phyloP scores from a whole-genome alignment of 2,888 invertebrate genomes.

The Aphidius colemani region DNA sequence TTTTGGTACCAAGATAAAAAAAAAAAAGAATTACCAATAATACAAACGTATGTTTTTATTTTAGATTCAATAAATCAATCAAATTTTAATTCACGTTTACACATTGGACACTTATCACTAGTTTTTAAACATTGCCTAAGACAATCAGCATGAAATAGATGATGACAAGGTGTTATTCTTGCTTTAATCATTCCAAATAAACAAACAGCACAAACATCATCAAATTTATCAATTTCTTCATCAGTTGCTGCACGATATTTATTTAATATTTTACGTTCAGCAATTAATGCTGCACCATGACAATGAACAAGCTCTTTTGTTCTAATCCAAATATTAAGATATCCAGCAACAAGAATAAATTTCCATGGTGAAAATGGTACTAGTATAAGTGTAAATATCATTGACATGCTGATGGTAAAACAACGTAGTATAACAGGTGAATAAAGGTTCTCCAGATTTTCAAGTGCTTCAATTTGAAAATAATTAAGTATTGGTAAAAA shows the following conservation, averaged over 20 bases:
- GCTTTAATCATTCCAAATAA: conserved; percentile 73
- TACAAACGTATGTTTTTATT: neutral
- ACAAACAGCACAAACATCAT: conserved; percentile 82
- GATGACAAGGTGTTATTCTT: conserved; percentile 78
- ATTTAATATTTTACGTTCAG: conserved; percentile 68
- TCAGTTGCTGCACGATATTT: conserved; percentile 69
- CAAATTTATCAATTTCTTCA: conserved; percentile 71
- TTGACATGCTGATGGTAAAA: conserved; percentile 66
- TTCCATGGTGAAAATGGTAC: conserved; percentile 66
- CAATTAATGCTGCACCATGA: conserved; percentile 63
- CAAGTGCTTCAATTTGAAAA: conserved; percentile 68
- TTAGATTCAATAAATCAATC: conserved; percentile 54
- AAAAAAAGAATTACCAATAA: neutral
- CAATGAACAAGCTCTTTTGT: conserved; percentile 68
- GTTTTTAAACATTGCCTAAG: conserved; percentile 73
- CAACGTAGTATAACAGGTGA: conserved; percentile 70
- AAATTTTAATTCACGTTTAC: conserved; percentile 70
- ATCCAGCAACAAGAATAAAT: conserved; percentile 66
- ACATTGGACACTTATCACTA: conserved; percentile 75
- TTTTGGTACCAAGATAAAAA: neutral
- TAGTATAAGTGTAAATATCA: conserved; percentile 64
- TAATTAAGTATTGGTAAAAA: conserved; percentile 67
- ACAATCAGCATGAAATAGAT: conserved; percentile 80
- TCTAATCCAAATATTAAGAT: conserved; percentile 70
- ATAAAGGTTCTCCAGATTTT: conserved; percentile 74